phyloP scores from a whole-genome alignment of 2,797 vertebrate genomes.

The Pygocentrus nattereri region DNA sequence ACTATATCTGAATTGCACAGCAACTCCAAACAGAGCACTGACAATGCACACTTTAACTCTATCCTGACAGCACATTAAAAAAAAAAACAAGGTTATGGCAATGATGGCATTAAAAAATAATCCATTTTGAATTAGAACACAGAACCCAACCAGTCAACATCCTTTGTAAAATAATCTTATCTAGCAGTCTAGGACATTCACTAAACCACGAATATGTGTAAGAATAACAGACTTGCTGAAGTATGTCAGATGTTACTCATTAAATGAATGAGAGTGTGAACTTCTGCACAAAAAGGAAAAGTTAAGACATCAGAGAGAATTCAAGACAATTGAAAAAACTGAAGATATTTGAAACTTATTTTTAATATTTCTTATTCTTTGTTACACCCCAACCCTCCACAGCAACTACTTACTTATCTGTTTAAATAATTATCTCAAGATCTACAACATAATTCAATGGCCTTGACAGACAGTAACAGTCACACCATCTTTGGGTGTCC shows the following conservation, averaged over 20 bases:
- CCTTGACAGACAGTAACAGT: neutral
- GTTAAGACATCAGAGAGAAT: neutral
- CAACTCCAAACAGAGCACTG: constrained; percentile 66
- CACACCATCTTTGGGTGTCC: neutral
- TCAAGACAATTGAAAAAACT: neutral
- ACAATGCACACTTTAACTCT: constrained; percentile 53
- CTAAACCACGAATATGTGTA: neutral
- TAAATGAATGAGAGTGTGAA: neutral
- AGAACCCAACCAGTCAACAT: neutral
- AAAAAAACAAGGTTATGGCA: constrained; percentile 23
- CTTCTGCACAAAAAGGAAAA: neutral
- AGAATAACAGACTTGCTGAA: neutral
- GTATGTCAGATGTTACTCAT: neutral
- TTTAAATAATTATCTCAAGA: neutral
- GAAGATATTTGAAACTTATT: neutral
- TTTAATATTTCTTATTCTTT: neutral
- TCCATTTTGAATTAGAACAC: neutral
- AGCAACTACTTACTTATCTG: neutral
- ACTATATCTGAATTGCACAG: constrained; percentile 68
- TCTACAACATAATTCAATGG: neutral
- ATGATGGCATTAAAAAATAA: constrained; percentile 17
- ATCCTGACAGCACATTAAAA: constrained; percentile 34
- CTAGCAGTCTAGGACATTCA: constrained; percentile 8
- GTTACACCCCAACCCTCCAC: neutral
- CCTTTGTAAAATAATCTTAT: neutral